These are phyloP conservation scores for Ceraclea dissimilis DNA, from an alignment of 2,888 invertebrate species.

Conservation along the genomic window DNA sequence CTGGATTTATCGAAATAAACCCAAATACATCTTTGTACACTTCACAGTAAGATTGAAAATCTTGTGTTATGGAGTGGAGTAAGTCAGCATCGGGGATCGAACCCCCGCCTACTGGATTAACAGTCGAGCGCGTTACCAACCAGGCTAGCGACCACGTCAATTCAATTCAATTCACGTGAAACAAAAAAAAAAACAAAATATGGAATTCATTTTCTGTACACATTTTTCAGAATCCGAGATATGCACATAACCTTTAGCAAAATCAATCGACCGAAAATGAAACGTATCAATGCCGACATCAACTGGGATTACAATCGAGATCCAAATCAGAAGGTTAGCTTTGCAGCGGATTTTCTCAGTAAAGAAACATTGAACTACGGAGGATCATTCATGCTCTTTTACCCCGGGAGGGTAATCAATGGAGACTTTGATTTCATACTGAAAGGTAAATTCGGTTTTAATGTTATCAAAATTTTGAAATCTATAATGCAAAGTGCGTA, in stretches of 20 bases:
- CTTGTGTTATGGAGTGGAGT: too few relatives aligned
- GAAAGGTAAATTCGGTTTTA: constrained; percentile 36
- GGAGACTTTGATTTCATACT: constrained; percentile 57
- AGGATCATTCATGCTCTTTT: constrained; percentile 58
- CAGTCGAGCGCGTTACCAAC: too few relatives aligned
- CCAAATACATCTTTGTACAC: too few relatives aligned
- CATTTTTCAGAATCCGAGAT: constrained; percentile 56
- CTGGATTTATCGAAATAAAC: too few relatives aligned
- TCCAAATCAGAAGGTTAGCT: constrained; percentile 63
- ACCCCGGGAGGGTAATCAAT: constrained; percentile 67
- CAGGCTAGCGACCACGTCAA: too few relatives aligned
- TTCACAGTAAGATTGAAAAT: too few relatives aligned
- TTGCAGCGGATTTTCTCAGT: constrained; percentile 55
- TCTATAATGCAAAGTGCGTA: not conserved
- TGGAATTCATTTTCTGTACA: too few relatives aligned
- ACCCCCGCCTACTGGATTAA: too few relatives aligned
- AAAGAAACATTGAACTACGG: constrained; percentile 54
- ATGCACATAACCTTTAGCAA: constrained; percentile 61
- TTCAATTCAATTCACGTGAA: too few relatives aligned
- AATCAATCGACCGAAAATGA: constrained; percentile 50
- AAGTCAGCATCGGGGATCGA: too few relatives aligned
- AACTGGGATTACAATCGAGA: constrained; percentile 85
- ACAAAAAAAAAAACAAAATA: too few relatives aligned
- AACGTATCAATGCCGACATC: constrained; percentile 62
- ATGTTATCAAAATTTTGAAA: not conserved